phyloP scores from a whole-genome alignment of 2,797 vertebrate species.

The Pipistrellus nathusii region DNA sequence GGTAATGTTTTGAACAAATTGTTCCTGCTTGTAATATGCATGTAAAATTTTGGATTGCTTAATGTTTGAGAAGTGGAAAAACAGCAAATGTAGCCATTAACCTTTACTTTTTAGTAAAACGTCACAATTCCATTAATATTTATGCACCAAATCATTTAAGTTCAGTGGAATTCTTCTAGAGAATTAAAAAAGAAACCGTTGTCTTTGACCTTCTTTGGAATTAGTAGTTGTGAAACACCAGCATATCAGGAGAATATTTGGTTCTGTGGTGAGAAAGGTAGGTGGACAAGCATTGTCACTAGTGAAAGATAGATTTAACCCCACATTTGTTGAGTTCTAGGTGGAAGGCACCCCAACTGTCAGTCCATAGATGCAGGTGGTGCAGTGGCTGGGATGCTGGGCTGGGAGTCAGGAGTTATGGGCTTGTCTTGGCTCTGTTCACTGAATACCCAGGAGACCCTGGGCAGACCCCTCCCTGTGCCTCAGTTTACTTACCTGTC shows the following conservation, averaged over 20 bases:
- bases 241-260: background rate
- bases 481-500: background rate
- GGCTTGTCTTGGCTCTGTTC: background rate
- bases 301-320: background rate
- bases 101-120: constrained; percentile 85
- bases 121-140: constrained; percentile 86
- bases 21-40: constrained; percentile 34
- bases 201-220: constrained; percentile 64
- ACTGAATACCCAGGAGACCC: background rate
- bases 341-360: background rate
- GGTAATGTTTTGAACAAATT: constrained; percentile 73
- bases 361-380: background rate
- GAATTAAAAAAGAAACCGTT: constrained; percentile 73
- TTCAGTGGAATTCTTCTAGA: constrained; percentile 62
- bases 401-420: constrained; percentile 35
- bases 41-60: constrained; percentile 78
- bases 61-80: constrained; percentile 77
- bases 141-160: constrained; percentile 80
- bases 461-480: background rate
- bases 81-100: constrained; percentile 84
- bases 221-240: constrained; percentile 46
- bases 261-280: background rate
- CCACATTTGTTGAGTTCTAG: background rate
- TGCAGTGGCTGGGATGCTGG: background rate
- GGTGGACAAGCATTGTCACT: background rate